These are phyloP conservation scores for Amphibalanus amphitrite DNA, from an alignment of 1,140 invertebrate genomes.

Conservation along the genomic window DNA sequence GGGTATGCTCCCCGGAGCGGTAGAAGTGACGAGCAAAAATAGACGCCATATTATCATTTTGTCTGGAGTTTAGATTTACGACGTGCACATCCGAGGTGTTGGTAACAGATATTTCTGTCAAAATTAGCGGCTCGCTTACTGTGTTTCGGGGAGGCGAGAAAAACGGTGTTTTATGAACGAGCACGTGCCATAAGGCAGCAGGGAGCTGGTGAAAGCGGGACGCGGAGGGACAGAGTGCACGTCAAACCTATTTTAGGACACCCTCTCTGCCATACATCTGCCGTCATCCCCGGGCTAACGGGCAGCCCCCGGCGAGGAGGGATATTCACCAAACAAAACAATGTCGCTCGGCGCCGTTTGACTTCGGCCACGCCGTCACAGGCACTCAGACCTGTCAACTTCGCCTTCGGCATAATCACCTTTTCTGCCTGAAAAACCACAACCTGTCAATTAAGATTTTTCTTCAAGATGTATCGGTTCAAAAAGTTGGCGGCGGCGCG, in stretches of 20 bases:
- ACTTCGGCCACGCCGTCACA: background rate
- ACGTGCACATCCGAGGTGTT: background rate
- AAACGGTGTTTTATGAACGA: background rate
- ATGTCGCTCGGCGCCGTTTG: background rate
- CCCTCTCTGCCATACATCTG: background rate
- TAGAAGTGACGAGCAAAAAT: background rate
- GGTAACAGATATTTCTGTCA: conserved; percentile 1
- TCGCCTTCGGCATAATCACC: background rate
- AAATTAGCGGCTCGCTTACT: background rate
- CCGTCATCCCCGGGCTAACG: no score
- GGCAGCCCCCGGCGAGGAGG: no score
- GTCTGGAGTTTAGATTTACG: background rate
- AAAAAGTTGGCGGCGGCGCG: background rate
- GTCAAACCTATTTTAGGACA: background rate
- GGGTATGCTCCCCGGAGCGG: background rate
- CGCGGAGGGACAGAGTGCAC: background rate
- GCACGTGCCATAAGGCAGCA: background rate
- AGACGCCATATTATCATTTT: background rate
- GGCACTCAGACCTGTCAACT: background rate
- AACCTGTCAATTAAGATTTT: conserved; percentile 2
- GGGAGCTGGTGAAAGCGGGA: background rate
- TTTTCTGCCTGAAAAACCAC: background rate
- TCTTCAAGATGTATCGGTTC: background rate
- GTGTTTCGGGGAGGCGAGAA: background rate
- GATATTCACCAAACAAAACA: background rate